phyloP scores from a whole-genome alignment of 2,113 vertebrate genomes.

The Laticauda colubrina region DNA sequence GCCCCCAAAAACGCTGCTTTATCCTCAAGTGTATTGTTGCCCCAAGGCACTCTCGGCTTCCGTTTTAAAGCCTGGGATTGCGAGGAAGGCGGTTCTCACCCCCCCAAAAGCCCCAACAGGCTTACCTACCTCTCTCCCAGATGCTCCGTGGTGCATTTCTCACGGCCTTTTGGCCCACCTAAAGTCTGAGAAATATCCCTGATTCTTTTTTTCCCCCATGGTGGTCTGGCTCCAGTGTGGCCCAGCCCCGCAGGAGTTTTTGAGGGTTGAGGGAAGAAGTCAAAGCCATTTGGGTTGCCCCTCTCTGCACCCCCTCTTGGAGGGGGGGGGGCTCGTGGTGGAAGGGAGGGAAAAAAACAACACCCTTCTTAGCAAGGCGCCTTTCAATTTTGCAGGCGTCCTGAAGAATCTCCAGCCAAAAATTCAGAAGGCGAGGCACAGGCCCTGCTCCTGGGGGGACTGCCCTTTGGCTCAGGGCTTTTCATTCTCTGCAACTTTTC shows the following conservation, averaged over 20 bases:
- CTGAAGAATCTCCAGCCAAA: background rate
- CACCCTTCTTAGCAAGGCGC: background rate
- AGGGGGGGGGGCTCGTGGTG: background rate
- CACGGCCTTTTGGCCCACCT: conserved; percentile 7
- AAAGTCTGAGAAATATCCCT: conserved; percentile 31
- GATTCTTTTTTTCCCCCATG: conserved; percentile 9
- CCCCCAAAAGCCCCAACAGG: background rate
- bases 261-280: background rate
- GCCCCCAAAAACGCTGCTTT: background rate
- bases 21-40: background rate
- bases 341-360: too few species aligned
- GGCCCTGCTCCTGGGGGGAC: conserved; percentile 30
- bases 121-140: conserved; percentile 21
- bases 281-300: background rate
- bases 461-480: conserved; percentile 38
- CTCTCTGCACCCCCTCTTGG: background rate
- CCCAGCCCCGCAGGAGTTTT: conserved; percentile 19
- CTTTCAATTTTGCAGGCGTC: background rate
- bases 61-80: background rate
- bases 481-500: conserved; percentile 63
- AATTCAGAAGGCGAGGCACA: conserved; percentile 38
- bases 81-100: too few species aligned
- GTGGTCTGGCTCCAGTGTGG: conserved; percentile 6
- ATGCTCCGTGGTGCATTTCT: conserved; percentile 26
- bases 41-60: background rate